A percentile compares a stretch with the other conserved stretches of the same genome.
phyloP scores from a whole-genome alignment of 2,113 vertebrate species.

The Hippolais icterina region DNA sequence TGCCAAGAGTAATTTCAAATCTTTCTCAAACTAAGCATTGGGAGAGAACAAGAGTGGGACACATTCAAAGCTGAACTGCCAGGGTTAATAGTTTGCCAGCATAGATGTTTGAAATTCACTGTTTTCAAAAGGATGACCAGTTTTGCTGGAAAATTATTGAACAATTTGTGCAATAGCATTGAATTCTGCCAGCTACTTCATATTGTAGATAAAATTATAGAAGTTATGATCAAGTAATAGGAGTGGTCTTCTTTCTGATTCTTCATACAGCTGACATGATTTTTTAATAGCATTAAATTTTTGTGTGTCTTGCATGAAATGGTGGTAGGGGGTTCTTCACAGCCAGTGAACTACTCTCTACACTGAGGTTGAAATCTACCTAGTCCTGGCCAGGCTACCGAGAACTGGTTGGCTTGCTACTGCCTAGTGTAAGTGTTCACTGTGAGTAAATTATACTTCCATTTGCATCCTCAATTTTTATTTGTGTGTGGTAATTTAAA shows the following conservation, averaged over 20 bases:
- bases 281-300: not conserved
- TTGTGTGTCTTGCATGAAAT: not conserved
- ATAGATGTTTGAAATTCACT: not conserved
- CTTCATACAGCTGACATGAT: not conserved
- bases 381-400: not conserved
- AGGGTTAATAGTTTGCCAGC: not conserved
- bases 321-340: not conserved
- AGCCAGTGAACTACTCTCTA: not conserved
- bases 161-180: accelerated
- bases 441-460: not conserved
- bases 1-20: not conserved
- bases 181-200: not conserved
- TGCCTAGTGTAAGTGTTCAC: not conserved
- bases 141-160: not conserved
- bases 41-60: not conserved
- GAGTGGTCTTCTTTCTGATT: not conserved
- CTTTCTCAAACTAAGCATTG: not conserved
- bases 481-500: not conserved
- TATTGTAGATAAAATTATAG: not conserved
- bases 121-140: not conserved
- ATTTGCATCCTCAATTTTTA: not conserved
- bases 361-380: not conserved
- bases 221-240: not conserved
- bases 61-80: not conserved
- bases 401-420: not conserved